phyloP scores from a whole-genome alignment of 2,113 vertebrate genomes.

The Pachypanchax playfairii region DNA sequence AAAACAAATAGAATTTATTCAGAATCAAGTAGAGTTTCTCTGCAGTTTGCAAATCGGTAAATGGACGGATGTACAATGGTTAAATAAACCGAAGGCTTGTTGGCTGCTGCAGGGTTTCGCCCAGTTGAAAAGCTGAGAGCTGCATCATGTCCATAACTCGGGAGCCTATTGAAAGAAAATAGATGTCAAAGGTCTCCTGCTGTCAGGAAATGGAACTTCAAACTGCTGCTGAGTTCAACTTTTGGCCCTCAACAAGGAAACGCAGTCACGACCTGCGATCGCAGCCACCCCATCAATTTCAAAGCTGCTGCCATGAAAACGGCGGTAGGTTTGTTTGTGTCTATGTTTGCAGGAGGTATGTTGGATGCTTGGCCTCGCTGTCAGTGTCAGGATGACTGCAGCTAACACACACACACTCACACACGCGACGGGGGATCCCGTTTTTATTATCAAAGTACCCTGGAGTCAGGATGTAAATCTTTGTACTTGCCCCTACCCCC shows the following conservation, averaged over 20 bases:
- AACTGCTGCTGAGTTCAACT: conserved; percentile 28
- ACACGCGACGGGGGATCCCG: conserved; percentile 49
- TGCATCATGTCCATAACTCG: neutral
- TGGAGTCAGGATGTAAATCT: conserved; percentile 68
- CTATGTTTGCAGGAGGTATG: conserved; percentile 10
- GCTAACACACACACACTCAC: conserved; percentile 27
- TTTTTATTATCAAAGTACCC: conserved; percentile 73
- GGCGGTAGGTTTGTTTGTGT: conserved; percentile 5
- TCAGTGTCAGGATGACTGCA: conserved; percentile 52
- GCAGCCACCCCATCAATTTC: conserved; percentile 27
- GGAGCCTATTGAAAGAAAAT: conserved; percentile 11
- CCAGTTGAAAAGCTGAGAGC: conserved; percentile 1
- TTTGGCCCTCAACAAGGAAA: conserved; percentile 33
- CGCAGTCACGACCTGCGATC: conserved; percentile 19
- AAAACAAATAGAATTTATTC: neutral
- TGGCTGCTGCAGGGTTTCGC: too few species aligned
- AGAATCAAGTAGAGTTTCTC: conserved; percentile 17
- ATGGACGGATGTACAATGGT: conserved; percentile 1
- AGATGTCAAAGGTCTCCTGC: conserved; percentile 9
- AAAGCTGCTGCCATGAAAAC: conserved; percentile 17
- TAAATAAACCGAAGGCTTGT: too few species aligned
- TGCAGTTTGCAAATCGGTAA: conserved; percentile 11
- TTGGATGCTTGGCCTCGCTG: conserved; percentile 26
- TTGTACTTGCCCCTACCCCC: conserved; percentile 47
- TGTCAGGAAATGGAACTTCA: conserved; percentile 22